Base-by-base conservation (phyloP, 2,113 vertebrate genomes). In the Prolemur simus region DNA sequence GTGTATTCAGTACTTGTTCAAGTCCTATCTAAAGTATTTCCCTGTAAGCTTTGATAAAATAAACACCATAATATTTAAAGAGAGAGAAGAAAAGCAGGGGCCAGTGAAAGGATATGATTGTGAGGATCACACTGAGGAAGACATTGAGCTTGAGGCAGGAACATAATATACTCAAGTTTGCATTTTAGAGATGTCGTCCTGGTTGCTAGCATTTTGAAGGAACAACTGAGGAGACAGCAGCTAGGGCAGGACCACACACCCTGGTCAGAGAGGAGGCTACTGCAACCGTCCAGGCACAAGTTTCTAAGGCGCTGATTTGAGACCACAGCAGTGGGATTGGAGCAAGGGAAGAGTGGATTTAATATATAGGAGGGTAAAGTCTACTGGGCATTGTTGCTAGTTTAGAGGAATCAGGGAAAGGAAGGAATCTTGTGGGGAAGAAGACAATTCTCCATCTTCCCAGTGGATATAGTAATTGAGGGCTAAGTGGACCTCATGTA, bases 11-110 rank as follows among this genome's bases (percentile, higher is more conserved):
- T 92, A 20, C 29, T 29, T 68, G 4, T 52, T 91, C 23, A 80
- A 56, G 5, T 68, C 29, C 27, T n/a, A 11, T 37, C 58, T 64
- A 1, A 20, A 37, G 13, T 42, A 42, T 15, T 47, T n/a, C 42
- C 20, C 7, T n/a, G 49, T 20, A 49, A 42, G 8, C 1, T 68
- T 78, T 97, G n/a, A 56, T 45, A 85, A 96, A 91, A 54, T 69
- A 74, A 88, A 85, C 21, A 47, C n/a, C 21, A 64, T 77, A 71
- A 83, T 52, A 49, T 37, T 23, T 63, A 49, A 98, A 98, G 27
- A 45, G 9, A 63, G 8, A 49, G 34, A 63, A 98, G 98, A 18
- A 56, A 88, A 45, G 15, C 23, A 13, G 25, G 4, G 3, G 9
- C 21, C 34, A 88, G 27, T 10, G 21, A 88, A 89, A 47, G 37